A percentile compares a stretch with the other conserved stretches of the same genome.
Conservation (phyloP, 2,888 invertebrate genomes). For the Papilio elwesi region DNA sequence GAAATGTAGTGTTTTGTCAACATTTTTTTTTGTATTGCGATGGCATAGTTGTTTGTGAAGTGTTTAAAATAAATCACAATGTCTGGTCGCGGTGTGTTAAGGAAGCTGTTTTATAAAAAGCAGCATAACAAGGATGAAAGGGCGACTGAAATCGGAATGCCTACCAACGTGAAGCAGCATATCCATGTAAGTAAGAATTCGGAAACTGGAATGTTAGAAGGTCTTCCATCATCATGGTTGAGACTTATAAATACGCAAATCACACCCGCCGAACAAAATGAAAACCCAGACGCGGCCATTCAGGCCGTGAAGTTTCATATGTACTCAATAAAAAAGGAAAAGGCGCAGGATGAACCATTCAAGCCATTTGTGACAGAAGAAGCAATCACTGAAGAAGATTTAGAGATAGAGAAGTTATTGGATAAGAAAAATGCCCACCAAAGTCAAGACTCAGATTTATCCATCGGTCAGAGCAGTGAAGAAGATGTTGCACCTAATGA, state of each 20-base stretch:
- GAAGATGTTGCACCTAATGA: conserved; percentile 78
- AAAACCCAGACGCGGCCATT: conserved; percentile 95
- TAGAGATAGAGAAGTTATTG: conserved; percentile 90
- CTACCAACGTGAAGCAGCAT: conserved; percentile 93
- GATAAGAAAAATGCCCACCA: conserved; percentile 89
- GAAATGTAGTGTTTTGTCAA: conserved; percentile 63
- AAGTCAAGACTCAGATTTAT: conserved; percentile 84
- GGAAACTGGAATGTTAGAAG: conserved; percentile 92
- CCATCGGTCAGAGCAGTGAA: conserved; percentile 81
- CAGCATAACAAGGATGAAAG: conserved; percentile 76
- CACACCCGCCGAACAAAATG: conserved; percentile 92
- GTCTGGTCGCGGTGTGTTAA: conserved; percentile 79
- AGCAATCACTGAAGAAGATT: conserved; percentile 92
- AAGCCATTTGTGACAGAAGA: conserved; percentile 93
- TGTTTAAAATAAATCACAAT: conserved; percentile 65
- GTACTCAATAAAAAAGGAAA: conserved; percentile 93
- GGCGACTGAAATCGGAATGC: conserved; percentile 90
- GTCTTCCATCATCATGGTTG: conserved; percentile 93
- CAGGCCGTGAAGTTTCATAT: conserved; percentile 96
- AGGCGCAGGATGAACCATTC: conserved; percentile 88
- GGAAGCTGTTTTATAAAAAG: conserved; percentile 80
- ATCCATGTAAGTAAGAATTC: conserved; percentile 94
- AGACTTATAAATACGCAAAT: conserved; percentile 92
- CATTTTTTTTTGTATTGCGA: conserved; percentile 48
- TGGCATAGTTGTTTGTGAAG: conserved; percentile 60